Percentiles rank a stretch among this genome's conserved stretches.
Evolutionary conservation across 2,797 vertebrate species (phyloP).

Genomic region (Cygnus olor): DNA sequence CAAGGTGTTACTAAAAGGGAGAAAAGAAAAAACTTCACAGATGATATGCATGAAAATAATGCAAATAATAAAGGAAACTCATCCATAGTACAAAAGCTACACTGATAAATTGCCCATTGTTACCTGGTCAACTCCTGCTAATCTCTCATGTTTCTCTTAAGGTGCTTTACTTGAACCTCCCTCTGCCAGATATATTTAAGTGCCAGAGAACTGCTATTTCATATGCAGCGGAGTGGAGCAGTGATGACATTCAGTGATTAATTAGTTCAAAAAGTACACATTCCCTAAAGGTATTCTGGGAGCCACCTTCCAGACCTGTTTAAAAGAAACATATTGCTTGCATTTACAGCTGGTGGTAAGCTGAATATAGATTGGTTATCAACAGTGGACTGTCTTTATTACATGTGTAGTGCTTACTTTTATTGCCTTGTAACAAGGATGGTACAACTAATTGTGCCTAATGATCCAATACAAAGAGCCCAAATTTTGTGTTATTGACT

Average conservation of each 20-base stretch:
- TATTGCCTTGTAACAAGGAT: constrained; percentile 31
- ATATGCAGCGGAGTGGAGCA: constrained; percentile 61
- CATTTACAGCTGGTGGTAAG: constrained; percentile 71
- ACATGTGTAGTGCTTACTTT: constrained; percentile 35
- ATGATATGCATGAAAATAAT: not conserved
- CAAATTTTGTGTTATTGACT: not conserved
- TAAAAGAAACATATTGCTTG: constrained; percentile 71
- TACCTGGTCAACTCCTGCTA: constrained; percentile 14
- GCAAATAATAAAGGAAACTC: not conserved
- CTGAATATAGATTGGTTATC: constrained; percentile 69
- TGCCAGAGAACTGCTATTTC: constrained; percentile 62
- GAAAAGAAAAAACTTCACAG: not conserved
- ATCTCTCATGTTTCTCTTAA: constrained; percentile 47
- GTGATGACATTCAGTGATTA: constrained; percentile 75
- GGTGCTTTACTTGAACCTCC: constrained; percentile 33
- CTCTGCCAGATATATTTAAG: constrained; percentile 42
- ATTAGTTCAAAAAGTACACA: constrained; percentile 77
- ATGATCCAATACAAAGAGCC: constrained; percentile 17
- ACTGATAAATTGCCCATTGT: not conserved
- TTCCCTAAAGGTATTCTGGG: constrained; percentile 66
- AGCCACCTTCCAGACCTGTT: constrained; percentile 65
- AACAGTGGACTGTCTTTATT: constrained; percentile 31
- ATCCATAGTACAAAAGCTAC: not conserved
- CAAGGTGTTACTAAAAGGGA: not conserved
- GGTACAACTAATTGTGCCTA: constrained; percentile 60